These are phyloP conservation scores for Cichlasoma orientale DNA, from an alignment of 2,797 vertebrate genomes.

Conservation along the genomic window DNA sequence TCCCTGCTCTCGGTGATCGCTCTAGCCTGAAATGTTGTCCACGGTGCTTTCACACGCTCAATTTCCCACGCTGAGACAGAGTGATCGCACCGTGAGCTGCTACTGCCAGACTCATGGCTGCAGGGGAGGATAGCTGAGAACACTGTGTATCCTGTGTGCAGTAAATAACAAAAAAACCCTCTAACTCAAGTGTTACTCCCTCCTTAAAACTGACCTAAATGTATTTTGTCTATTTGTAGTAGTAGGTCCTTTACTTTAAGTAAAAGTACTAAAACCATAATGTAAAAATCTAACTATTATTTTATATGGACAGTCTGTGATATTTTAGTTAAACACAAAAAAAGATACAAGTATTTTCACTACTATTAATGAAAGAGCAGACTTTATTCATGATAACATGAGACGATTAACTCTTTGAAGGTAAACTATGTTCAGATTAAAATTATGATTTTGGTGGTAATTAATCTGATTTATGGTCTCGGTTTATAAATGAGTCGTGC, in stretches of 20 bases:
- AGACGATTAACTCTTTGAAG: neutral
- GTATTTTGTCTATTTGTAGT: neutral
- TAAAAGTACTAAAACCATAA: neutral
- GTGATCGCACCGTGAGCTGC: slow-evolving; percentile 25
- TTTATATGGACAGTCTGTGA: neutral
- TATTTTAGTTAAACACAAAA: neutral
- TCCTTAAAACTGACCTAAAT: neutral
- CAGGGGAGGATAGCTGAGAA: slow-evolving; percentile 49
- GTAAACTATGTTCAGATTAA: neutral
- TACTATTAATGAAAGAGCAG: too few relatives aligned
- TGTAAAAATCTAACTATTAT: neutral
- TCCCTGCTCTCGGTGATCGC: slow-evolving; percentile 76
- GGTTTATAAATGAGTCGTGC: neutral
- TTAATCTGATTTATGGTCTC: neutral
- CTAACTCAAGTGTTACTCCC: neutral
- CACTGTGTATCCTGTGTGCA: neutral
- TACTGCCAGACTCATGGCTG: slow-evolving; percentile 54
- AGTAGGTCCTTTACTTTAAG: neutral
- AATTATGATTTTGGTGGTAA: neutral
- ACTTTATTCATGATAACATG: neutral
- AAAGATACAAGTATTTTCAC: fast-evolving
- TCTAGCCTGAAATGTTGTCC: slow-evolving; percentile 81
- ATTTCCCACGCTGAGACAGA: slow-evolving; percentile 82
- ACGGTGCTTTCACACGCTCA: slow-evolving; percentile 82
- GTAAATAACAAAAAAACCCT: neutral